Conservation (phyloP, 2,888 invertebrate species). For the Aporophyla nigra region DNA sequence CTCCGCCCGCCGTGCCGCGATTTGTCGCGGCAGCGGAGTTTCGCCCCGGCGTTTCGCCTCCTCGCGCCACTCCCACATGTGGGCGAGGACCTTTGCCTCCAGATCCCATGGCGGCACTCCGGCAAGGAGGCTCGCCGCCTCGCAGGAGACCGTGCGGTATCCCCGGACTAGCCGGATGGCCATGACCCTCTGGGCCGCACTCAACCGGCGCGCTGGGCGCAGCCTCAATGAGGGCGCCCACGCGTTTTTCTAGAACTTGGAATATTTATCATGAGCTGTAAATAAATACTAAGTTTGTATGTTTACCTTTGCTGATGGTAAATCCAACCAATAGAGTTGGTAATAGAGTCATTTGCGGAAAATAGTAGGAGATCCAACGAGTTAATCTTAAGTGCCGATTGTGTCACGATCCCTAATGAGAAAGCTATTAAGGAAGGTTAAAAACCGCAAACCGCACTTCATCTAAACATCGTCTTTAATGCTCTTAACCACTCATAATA, state of each 20-base stretch:
- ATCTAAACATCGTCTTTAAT: conserved; percentile 33
- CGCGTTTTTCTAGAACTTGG: conserved; percentile 22
- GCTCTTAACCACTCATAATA: conserved; percentile 42
- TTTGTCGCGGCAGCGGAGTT: too few relatives aligned
- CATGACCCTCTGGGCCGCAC: too few relatives aligned
- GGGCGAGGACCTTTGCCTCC: too few relatives aligned
- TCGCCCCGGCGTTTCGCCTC: too few relatives aligned
- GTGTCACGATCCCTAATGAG: conserved; percentile 45
- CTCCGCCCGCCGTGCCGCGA: too few relatives aligned
- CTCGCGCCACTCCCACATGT: too few relatives aligned
- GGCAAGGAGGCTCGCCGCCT: too few relatives aligned
- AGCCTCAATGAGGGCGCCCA: too few relatives aligned
- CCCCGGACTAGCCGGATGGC: too few relatives aligned
- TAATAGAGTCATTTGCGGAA: not conserved
- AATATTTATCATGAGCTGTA: conserved; percentile 19
- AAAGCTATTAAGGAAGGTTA: conserved; percentile 46
- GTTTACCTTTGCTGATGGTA: not conserved
- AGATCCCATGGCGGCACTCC: too few relatives aligned
- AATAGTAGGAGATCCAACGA: conserved; percentile 4
- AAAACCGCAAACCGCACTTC: conserved; percentile 58
- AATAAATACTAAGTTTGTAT: conserved; percentile 23
- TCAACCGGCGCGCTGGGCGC: too few relatives aligned
- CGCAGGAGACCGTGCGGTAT: too few relatives aligned
- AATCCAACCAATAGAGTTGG: not conserved
- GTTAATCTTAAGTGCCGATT: conserved; percentile 24